Base-by-base conservation (phyloP, 1,140 invertebrate genomes). In the Bombus superbus region DNA sequence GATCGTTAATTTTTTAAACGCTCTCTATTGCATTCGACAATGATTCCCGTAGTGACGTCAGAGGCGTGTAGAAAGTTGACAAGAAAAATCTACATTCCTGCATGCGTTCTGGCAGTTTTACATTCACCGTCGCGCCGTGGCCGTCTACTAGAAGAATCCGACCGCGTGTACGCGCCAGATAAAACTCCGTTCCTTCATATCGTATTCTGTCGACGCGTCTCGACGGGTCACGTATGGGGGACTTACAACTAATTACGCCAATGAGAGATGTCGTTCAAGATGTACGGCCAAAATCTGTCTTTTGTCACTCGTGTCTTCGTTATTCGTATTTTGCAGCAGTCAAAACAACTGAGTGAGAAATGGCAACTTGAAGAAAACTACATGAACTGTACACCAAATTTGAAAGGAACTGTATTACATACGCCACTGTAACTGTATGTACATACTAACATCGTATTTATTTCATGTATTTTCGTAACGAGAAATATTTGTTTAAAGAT, bases 61-160 rank as follows among this genome's bases (percentile, higher is more conserved):
- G 78, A 72, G n/a, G 59, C 74, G 66, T 62, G 62, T 91, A 91
- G 90, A 91, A 91, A 91, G 90, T 86, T 74, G 78, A 53, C 69
- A 59, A 85, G 86, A 91, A 91, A 91, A 91, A 91, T 90, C 86
- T 74, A 90, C 86, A 91, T 91, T 91, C 90, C 90, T 88, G 90
- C 88, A 87, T 85, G 88, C 83, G 86, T 88, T 86, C 85, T 66
- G 81, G 64, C 83, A 88, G 78, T 89, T 91, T 91, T 86, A 90
- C 88, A 89, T 88, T 91, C 86, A 85, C 90, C 87, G 64, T 59
- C 83, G 81, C 73, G 73, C 32, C 47, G 84, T 40, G 80, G 53
- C 64, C 44, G 59, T 75, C 84, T 76, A 74, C 78, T 66, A 85
- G 83, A 69, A 59, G 40, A 78, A 76, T 57, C 53, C 42, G 47